Evolutionary conservation across 2,113 vertebrate genomes (phyloP).

Genomic region (Terrapene triunguis): DNA sequence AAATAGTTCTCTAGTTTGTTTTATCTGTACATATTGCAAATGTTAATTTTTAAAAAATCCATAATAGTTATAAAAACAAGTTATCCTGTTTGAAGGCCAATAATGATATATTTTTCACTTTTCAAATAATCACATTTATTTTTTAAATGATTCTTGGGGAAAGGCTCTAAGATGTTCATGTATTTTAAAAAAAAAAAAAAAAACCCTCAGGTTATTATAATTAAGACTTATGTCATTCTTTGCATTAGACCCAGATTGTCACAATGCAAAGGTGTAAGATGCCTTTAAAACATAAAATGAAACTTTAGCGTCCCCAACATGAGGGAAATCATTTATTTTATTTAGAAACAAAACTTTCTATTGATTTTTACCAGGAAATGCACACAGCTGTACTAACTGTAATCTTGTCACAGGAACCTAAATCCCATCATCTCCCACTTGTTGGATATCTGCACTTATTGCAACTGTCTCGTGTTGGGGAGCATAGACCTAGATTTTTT

Average conservation of each 20-base stretch:
- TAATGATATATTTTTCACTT: background rate
- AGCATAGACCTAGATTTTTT: background rate
- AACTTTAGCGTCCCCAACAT: background rate
- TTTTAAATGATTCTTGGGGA: background rate
- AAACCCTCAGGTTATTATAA: fast-evolving
- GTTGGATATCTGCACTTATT: background rate
- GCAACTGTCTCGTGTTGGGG: background rate
- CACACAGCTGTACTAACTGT: background rate
- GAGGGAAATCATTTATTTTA: background rate
- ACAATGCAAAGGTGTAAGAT: background rate
- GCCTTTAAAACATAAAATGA: background rate
- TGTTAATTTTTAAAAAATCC: conserved; percentile 19
- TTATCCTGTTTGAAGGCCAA: background rate
- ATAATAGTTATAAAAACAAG: background rate
- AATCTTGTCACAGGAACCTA: background rate
- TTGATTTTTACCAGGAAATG: background rate
- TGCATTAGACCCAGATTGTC: background rate
- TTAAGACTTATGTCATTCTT: background rate
- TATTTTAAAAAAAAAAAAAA: background rate
- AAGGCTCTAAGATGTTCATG: background rate
- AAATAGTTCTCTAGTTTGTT: background rate
- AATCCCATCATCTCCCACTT: background rate
- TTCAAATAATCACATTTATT: background rate
- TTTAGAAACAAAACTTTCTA: background rate
- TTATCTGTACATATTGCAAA: background rate